phyloP scores from a whole-genome alignment of 2,113 vertebrate genomes.

The Zapus hudsonius region DNA sequence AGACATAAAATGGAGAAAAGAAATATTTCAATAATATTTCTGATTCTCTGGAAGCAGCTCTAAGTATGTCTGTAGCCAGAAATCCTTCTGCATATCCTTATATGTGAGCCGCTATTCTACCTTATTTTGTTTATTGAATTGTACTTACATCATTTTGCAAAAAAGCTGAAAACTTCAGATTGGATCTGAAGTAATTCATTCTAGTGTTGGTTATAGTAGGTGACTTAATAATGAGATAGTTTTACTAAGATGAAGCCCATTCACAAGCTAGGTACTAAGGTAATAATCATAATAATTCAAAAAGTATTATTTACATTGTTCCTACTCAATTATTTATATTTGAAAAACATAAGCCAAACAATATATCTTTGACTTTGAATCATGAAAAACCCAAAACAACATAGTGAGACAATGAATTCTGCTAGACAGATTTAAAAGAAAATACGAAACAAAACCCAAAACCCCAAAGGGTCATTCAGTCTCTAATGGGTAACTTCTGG shows the following conservation, averaged over 20 bases:
- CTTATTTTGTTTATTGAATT: conserved; percentile 19
- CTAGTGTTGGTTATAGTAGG: not conserved
- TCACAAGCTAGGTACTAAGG: not conserved
- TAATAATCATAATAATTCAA: conserved; percentile 15
- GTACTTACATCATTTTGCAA: not conserved
- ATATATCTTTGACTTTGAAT: not conserved
- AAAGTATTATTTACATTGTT: not conserved
- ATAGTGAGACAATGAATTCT: not conserved
- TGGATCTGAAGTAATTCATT: not conserved
- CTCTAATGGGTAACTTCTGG: not conserved
- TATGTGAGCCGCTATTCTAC: not conserved
- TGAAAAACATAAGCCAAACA: not conserved
- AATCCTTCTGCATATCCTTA: not conserved
- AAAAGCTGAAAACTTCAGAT: not conserved
- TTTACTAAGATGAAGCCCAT: not conserved
- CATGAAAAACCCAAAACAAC: not conserved
- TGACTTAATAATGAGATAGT: not conserved
- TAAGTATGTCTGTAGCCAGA: not conserved
- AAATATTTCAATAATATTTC: not conserved
- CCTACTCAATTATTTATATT: not conserved
- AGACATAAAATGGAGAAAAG: not conserved
- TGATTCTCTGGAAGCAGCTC: not conserved
- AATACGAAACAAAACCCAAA: not conserved
- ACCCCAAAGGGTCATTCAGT: not conserved
- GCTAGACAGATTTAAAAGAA: not conserved